Percentiles rank a stretch among this genome's conserved stretches.
Conservation (phyloP, 2,113 vertebrate genomes). For the Emydocephalus ijimae region DNA sequence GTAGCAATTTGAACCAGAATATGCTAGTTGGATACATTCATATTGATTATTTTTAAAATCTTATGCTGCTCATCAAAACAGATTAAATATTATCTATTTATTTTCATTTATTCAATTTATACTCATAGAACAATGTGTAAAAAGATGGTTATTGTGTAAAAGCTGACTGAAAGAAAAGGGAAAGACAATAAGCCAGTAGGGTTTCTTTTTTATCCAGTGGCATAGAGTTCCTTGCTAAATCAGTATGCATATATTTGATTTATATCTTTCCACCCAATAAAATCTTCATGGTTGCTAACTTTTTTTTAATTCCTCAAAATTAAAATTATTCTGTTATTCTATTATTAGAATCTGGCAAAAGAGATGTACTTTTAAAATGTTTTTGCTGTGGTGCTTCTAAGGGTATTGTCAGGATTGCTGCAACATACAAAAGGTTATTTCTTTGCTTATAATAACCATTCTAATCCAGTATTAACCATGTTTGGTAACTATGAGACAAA, state of each 20-base stretch:
- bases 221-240: neutral
- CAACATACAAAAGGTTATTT: neutral
- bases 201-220: neutral
- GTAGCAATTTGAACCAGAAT: neutral
- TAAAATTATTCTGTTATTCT: neutral
- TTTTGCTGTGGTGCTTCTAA: neutral
- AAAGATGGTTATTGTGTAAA: neutral
- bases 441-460: neutral
- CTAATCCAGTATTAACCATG: neutral
- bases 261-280: neutral
- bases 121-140: neutral
- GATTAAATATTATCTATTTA: neutral
- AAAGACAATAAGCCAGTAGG: neutral
- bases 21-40: neutral
- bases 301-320: neutral
- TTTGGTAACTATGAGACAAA: neutral
- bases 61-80: neutral
- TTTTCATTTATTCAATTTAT: neutral
- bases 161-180: neutral
- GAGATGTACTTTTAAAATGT: neutral
- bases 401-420: neutral
- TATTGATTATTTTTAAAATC: neutral
- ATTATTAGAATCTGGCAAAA: neutral
- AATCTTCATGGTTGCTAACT: neutral
- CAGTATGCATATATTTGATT: neutral